Conservation (phyloP, 2,113 vertebrate genomes). For the Ginglymostoma cirratum region DNA sequence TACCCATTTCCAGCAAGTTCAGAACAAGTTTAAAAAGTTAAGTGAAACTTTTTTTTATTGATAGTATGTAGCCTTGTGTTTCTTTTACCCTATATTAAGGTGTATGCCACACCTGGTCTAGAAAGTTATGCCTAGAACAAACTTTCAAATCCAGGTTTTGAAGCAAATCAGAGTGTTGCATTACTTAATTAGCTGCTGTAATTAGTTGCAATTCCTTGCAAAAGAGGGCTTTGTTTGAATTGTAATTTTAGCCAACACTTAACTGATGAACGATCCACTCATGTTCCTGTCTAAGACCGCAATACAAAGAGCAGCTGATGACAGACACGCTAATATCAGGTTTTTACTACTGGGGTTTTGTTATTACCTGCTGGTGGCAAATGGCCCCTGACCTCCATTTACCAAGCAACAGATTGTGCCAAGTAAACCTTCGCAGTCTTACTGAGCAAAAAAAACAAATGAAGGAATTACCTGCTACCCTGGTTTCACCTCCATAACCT, state of each 20-base stretch:
- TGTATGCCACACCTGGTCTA: neutral
- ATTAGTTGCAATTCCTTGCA: slow-evolving; percentile 7
- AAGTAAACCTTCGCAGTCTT: slow-evolving; percentile 9
- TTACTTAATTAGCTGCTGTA: slow-evolving; percentile 27
- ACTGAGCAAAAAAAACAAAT: slow-evolving; percentile 12
- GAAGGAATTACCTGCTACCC: slow-evolving; percentile 9
- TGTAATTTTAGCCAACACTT: slow-evolving; percentile 30
- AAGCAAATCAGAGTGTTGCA: slow-evolving; percentile 18
- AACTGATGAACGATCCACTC: slow-evolving; percentile 28
- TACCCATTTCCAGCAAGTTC: neutral
- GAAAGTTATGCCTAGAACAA: neutral
- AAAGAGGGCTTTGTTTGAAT: slow-evolving; percentile 19
- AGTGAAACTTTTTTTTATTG: neutral
- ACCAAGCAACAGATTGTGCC: slow-evolving; percentile 15
- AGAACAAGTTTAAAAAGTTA: neutral
- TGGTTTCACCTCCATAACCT: slow-evolving; percentile 11
- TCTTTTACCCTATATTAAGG: neutral
- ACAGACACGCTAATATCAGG: slow-evolving; percentile 23
- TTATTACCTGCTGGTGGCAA: slow-evolving; percentile 33
- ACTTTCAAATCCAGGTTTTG: slow-evolving; percentile 22
- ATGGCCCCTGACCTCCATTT: slow-evolving; percentile 19
- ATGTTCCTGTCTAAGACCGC: slow-evolving; percentile 3
- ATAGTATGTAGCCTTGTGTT: neutral
- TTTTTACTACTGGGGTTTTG: neutral
- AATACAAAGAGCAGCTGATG: slow-evolving; percentile 31